A percentile compares a stretch with the other conserved stretches of the same genome.
Evolutionary conservation across 2,797 vertebrate genomes (phyloP).

Genomic region (Megalops cyprinoides): DNA sequence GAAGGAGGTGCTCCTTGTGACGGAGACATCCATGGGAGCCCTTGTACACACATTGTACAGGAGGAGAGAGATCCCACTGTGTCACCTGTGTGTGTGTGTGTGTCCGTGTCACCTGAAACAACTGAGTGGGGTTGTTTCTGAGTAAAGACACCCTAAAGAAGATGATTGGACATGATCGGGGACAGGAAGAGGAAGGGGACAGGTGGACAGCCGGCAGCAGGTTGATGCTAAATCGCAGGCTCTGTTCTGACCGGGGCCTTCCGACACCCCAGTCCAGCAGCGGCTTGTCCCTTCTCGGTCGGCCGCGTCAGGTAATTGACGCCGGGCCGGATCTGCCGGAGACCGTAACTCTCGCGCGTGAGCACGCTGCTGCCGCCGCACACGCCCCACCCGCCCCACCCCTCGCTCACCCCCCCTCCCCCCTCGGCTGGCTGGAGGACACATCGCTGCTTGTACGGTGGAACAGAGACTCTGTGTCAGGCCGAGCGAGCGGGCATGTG

Average conservation of each 20-base stretch:
- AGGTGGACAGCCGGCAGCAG: slow-evolving; percentile 12
- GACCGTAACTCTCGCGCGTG: slow-evolving; percentile 52
- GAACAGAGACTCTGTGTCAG: background rate
- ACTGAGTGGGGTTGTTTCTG: background rate
- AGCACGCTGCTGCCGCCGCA: no score
- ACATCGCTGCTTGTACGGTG: background rate
- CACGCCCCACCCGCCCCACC: background rate
- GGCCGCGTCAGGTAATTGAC: slow-evolving; percentile 68
- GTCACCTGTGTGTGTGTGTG: no score
- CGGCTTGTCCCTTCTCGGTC: slow-evolving; percentile 53
- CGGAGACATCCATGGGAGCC: no score
- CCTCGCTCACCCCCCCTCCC: no score
- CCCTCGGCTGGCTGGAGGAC: no score
- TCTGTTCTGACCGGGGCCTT: background rate
- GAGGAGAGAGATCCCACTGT: no score
- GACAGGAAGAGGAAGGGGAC: background rate
- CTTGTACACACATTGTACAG: no score
- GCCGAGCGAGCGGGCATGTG: background rate
- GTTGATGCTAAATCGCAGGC: background rate
- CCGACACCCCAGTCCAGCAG: background rate
- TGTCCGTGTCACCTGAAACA: background rate
- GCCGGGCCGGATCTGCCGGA: slow-evolving; percentile 64
- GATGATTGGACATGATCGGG: background rate
- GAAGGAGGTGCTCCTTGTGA: no score
- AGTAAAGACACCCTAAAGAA: background rate